Conservation (phyloP, 2,888 invertebrate species). For the Thera obeliscata region DNA sequence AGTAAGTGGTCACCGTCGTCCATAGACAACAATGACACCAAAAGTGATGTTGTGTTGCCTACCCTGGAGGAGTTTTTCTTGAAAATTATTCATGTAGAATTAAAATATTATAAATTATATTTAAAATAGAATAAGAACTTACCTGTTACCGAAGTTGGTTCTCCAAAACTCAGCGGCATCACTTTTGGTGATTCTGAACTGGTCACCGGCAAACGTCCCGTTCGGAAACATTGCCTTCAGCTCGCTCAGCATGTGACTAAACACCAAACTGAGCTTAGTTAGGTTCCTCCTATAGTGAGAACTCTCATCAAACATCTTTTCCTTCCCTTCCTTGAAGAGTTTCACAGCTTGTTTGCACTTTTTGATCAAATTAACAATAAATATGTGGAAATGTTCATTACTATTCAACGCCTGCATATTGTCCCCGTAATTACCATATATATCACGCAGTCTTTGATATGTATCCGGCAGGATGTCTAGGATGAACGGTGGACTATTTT, state of each 20-base stretch:
- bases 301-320: conserved; percentile 99
- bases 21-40: no score
- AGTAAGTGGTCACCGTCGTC: no score
- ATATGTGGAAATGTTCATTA: conserved; percentile 98
- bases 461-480: conserved; percentile 99
- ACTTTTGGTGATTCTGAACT: conserved; percentile 99
- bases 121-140: conserved; percentile 51
- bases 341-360: conserved; percentile 99
- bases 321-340: conserved; percentile 98
- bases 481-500: conserved; percentile 99
- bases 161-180: conserved; percentile 99
- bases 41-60: no score
- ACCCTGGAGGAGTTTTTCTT: no score
- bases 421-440: conserved; percentile 98
- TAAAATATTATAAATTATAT: no score
- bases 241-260: conserved; percentile 99
- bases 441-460: conserved; percentile 97
- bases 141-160: conserved; percentile 98
- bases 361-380: conserved; percentile 98
- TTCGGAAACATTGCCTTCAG: conserved; percentile 99
- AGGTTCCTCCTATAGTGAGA: conserved; percentile 95
- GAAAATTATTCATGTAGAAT: no score
- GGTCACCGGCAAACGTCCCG: conserved; percentile 97
- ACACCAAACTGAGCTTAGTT: conserved; percentile 98
- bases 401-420: conserved; percentile 96